Evolutionary conservation across 2,113 vertebrate species (phyloP), one percentile per base, ranked within the genome.

Genomic region (Erinaceus europaeus): DNA sequence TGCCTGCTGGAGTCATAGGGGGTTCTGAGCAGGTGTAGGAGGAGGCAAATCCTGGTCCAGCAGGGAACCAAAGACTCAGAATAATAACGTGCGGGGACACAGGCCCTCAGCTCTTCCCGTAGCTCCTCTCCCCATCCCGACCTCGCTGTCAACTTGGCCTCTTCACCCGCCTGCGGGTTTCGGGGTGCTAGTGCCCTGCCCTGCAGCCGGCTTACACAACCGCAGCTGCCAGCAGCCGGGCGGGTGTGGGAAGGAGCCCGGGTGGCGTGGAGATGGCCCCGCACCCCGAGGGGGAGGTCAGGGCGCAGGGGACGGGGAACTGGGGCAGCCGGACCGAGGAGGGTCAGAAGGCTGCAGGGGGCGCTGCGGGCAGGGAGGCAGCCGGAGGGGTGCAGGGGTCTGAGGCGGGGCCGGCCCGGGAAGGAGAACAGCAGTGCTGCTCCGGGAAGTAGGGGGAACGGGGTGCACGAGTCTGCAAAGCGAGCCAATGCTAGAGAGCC

Each of bases 121-220:
- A n/a, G 25, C 40, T 15, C 21, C 27, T 18, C 17, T 2, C 12
- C n/a, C 2, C 9, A n/a, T n/a, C 25, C 65, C 14, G 3, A 3
- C n/a, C 50, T 29, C 68, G 25, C 71, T 36, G 48, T 57, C 44
- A 42, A 44, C 53, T 7, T 6, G 75, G 52, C 29, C 53, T 68
- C 42, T 23, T 34, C 48, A 27, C 32, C 25, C 18, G 2, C 12
- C 57, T 42, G 52, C 20, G 3, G 77, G n/a, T 59, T 42, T 8
- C 7, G 5, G 75, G 67, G 48, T 9, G 38, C 29, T 57, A 59
- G 38, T 32, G 62, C 64, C 79, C 52, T n/a, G 64, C 72, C 75
- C 44, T 17, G 72, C 44, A 64, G 67, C 68, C 29, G 2, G 84
- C 46, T 94, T 87, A 91, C 81, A 89, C 93, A 93, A 93, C 13